Evolutionary conservation across 92 coral and sea anemone genomes (phyloP).

Genomic region (Ricordea florida): DNA sequence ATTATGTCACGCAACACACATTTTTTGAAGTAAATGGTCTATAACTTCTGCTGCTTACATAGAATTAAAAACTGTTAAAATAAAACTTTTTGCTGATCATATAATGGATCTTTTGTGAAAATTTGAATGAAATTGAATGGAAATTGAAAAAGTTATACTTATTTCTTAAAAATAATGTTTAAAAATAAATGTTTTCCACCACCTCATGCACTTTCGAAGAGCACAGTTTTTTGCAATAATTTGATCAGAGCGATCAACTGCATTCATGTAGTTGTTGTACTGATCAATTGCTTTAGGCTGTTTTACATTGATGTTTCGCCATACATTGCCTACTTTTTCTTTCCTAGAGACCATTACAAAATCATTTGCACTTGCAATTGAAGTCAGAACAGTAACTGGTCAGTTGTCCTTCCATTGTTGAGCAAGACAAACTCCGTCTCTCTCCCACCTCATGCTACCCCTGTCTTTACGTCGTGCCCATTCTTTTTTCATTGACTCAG

Average conservation of each 20-base stretch:
- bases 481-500: background rate
- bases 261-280: constrained; percentile 55
- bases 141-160: too few relatives aligned
- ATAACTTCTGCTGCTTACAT: too few relatives aligned
- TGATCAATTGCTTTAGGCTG: constrained; percentile 25
- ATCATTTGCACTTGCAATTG: constrained; percentile 40
- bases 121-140: too few relatives aligned
- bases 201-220: too few relatives aligned
- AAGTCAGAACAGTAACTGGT: constrained; percentile 21
- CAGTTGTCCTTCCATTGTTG: background rate
- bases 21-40: too few relatives aligned
- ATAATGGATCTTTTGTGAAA: too few relatives aligned
- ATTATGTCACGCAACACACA: too few relatives aligned
- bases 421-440: constrained; percentile 7
- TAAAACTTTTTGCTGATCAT: too few relatives aligned
- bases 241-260: constrained; percentile 56
- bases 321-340: constrained; percentile 2
- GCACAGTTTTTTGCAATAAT: constrained; percentile 19
- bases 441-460: constrained; percentile 29
- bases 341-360: background rate
- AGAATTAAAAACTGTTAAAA: too few relatives aligned
- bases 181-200: too few relatives aligned
- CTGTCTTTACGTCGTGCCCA: background rate
- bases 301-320: too few relatives aligned
- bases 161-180: too few relatives aligned